A percentile compares a stretch with the other conserved stretches of the same genome.
These are phyloP conservation scores for Zophobas atratus DNA, from an alignment of 1,140 invertebrate species.

Conservation along the genomic window DNA sequence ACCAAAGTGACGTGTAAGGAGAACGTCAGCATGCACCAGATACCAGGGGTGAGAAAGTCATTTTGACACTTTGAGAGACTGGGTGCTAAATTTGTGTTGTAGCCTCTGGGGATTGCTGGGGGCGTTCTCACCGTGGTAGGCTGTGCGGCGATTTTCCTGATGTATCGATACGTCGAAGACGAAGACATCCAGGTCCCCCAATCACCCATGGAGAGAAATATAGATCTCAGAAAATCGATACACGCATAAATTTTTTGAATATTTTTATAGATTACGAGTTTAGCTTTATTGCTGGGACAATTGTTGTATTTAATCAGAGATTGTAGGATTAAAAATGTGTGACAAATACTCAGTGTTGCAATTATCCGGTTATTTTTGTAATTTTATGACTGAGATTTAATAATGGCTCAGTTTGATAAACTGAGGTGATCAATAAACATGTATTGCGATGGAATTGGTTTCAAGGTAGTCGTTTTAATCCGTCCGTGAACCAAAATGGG, in stretches of 20 bases:
- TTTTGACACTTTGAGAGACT: not conserved
- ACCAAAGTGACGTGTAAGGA: conserved; percentile 6
- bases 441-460: too few species aligned
- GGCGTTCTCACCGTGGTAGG: conserved; percentile 25
- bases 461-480: too few species aligned
- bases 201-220: conserved; percentile 4
- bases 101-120: conserved; percentile 26
- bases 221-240: conserved; percentile 38
- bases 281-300: too few species aligned
- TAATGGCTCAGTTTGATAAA: too few species aligned
- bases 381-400: too few species aligned
- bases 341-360: too few species aligned
- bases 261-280: too few species aligned
- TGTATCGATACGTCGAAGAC: conserved; percentile 38
- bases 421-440: too few species aligned
- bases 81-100: not conserved
- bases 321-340: not conserved
- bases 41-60: conserved; percentile 23
- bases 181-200: not conserved
- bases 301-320: too few species aligned
- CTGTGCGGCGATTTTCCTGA: conserved; percentile 28
- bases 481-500: too few species aligned
- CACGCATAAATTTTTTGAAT: conserved; percentile 20
- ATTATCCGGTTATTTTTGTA: too few species aligned
- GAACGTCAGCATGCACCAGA: not conserved